A percentile compares a stretch with the other conserved stretches of the same genome.
Evolutionary conservation across 2,888 invertebrate species (phyloP).

Genomic region (Arge pagana): DNA sequence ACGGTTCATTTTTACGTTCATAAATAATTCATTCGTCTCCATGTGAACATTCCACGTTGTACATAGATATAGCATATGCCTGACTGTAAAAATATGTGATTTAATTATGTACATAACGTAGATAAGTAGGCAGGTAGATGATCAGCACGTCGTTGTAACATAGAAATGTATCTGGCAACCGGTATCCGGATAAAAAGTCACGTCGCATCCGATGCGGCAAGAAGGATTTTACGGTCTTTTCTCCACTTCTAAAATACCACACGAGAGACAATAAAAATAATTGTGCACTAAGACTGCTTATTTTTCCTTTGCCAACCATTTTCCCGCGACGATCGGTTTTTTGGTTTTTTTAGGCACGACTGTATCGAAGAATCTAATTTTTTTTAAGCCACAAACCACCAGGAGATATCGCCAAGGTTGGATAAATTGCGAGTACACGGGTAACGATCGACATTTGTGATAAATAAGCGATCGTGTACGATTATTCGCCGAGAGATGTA

Average conservation of each 20-base stretch:
- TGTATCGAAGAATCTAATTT: too few relatives aligned
- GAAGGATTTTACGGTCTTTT: slow-evolving; percentile 2
- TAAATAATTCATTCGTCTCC: slow-evolving; percentile 25
- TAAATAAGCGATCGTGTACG: too few relatives aligned
- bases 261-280: background rate
- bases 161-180: background rate
- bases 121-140: slow-evolving; percentile 14
- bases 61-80: slow-evolving; percentile 4
- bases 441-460: too few relatives aligned
- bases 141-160: slow-evolving; percentile 4
- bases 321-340: too few relatives aligned
- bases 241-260: background rate
- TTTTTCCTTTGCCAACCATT: too few relatives aligned
- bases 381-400: too few relatives aligned
- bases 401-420: too few relatives aligned
- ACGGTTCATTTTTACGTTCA: slow-evolving; percentile 19
- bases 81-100: slow-evolving; percentile 21
- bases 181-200: slow-evolving; percentile 3
- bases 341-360: too few relatives aligned
- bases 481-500: too few relatives aligned
- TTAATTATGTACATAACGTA: slow-evolving; percentile 21
- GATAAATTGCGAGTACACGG: too few relatives aligned
- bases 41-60: slow-evolving; percentile 12
- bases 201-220: slow-evolving; percentile 7
- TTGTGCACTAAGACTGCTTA: background rate